Evolutionary conservation across 2,888 invertebrate genomes (phyloP), one percentile per base, ranked within the genome.

Genomic region (Lysandra coridon): DNA sequence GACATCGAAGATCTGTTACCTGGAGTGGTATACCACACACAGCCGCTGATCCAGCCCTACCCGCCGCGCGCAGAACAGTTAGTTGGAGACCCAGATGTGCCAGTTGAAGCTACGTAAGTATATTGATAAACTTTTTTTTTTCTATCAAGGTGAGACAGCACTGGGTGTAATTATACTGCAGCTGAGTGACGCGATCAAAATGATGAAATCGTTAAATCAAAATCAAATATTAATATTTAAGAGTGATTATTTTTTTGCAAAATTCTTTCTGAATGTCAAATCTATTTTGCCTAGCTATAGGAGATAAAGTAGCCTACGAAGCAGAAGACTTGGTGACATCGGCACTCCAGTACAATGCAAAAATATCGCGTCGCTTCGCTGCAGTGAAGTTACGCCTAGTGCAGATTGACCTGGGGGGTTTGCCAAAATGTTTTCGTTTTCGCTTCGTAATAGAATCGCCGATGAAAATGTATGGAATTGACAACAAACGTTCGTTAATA

Each of bases 101-200:
- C 97, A 0, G 97, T 97, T 0, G 97, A 97, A 89, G 96, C 97
- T 87, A 97, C 97, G 97, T 97, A 95, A 97, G 97, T 96, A 57
- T 57, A 57, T 57, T 57, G 4, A 57, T 57, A 0, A 53, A 57
- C 49, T 57, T 57, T 57, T 57, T 1, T 17, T 57, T 17, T 57
- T 17, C 23, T 62, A 23, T 23, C 0, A 62, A n/a, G 23, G 62
- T 23, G 6, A n/a, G 7, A 62, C 23, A 14, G 4, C 57, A 17
- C 57, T 57, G 17, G 57, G 17, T 17, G 57, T 57, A 57, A 17
- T 2, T 12, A 12, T 3, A 57, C 57, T 57, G 17, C 57, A 57
- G 1, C 57, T 17, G 4, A 17, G 17, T 57, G 57, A 57, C 44
- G 37, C 37, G 4, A 37, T 1, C 40, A 40, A 40, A 4, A 37